Evolutionary conservation across 2,113 vertebrate species (phyloP), one percentile per base, ranked within the genome.

Genomic region (Vimba vimba): DNA sequence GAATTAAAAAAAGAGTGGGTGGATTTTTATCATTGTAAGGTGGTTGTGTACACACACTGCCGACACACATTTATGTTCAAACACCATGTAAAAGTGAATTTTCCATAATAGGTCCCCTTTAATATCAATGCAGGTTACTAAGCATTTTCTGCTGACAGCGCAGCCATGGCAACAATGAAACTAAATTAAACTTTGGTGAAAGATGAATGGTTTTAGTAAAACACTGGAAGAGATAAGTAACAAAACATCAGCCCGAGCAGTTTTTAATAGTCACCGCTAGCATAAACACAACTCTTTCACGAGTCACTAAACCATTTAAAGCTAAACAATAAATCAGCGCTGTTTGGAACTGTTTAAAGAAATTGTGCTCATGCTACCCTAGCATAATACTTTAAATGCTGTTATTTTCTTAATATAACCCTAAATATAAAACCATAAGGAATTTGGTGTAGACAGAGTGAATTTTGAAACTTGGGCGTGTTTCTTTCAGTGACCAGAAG

Each of bases 401-500:
- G 30, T 19, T 8, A 3, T 69, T 69, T 69, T 36, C 17, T 39
- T 69, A 36, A 68, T 3, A 21, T 10, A 39, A 69, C 3, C 33
- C 21, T 39, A 39, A 12, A n/a, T 23, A 23, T 71, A 43, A 43
- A 71, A 12, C 36, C 1, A 17, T 1, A 27, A 74, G 2, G 12
- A 7, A 50, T 27, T 74, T 6, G 0, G 43, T 8, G 59, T 6
- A 55, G 39, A 39, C 39, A 39, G 13, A 19, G 30, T 39, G 1
- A 47, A 27, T 27, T 15, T 57, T 59, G 21, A 25, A 79, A 69
- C 7, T 19, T 50, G 43, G 11, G 4, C 19, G 19, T 55, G 25
- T 69, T 52, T 68, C 62, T 52, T 69, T 52, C 19, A 82, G 45
- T 69, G 79, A 50, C 79, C 79, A 82, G 43, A 68, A 82, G 79